Percentiles rank a stretch among this genome's conserved stretches.
Conservation (phyloP, 2,113 vertebrate genomes). For the Phalacrocorax aristotelis region DNA sequence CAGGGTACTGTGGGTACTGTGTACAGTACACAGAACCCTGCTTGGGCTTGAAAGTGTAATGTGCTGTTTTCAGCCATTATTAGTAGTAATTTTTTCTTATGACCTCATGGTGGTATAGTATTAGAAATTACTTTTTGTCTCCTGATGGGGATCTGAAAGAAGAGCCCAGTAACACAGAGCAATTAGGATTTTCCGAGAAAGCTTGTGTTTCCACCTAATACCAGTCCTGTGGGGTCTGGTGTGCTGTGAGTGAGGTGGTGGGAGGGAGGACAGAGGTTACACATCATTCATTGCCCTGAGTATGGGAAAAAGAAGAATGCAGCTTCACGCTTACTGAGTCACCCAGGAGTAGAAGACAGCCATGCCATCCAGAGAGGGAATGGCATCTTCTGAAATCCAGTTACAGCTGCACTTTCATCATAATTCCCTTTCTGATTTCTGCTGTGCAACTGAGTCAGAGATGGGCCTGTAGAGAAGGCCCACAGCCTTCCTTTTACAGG, state of each 20-base stretch:
- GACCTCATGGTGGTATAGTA: not conserved
- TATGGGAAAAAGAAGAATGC: not conserved
- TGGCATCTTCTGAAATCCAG: not conserved
- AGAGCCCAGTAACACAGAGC: not conserved
- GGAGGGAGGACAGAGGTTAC: not conserved
- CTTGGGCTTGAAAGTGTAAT: not conserved
- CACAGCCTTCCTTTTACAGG: fast-evolving
- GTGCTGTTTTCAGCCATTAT: not conserved
- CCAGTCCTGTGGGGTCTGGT: too few species aligned
- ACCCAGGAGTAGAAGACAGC: not conserved
- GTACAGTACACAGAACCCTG: not conserved
- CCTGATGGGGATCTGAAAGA: not conserved
- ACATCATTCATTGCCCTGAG: not conserved
- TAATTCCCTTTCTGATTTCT: not conserved
- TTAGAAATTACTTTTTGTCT: not conserved
- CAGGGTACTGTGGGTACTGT: not conserved
- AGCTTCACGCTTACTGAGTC: not conserved
- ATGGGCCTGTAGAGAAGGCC: not conserved
- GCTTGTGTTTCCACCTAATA: not conserved
- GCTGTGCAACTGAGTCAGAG: fast-evolving
- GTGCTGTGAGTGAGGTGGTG: too few species aligned
- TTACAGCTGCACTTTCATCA: not conserved
- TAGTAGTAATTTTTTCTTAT: not conserved
- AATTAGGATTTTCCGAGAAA: not conserved
- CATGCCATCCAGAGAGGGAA: not conserved